Base-by-base conservation (phyloP, 2,797 vertebrate species). In the Cichlasoma orientale region DNA sequence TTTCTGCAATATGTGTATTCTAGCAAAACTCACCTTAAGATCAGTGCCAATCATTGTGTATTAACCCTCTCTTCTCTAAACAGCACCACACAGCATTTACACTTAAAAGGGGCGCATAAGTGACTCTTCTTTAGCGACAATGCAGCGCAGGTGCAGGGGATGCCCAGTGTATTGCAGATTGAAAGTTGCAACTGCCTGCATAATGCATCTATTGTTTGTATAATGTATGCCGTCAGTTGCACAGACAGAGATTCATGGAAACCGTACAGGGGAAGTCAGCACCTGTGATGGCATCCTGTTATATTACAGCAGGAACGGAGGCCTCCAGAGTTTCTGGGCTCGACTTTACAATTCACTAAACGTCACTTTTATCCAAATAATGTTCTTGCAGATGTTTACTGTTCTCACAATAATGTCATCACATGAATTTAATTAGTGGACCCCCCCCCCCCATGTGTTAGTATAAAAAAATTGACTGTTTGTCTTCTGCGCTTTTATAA, bases 151-250 rank as follows among this genome's bases (percentile, higher is more conserved):
- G 87, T 90, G 91, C 78, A 69, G 77, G 18, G 8, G 25, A 52
- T 21, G 3, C 47, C 58, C 70, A 25, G 83, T 85, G 78, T 88
- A 83, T 86, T 90, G 88, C 83, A 84, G 76, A 80, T 59, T 56
- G 16, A 78, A 56, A 53, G 13, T 59, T n/a, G 52, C 77, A 16
- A 44, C 56, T 21, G 78, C 59, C 75, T 71, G 56, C 74, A 21
- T 89, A 70, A 92, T 80, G 72, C 4, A 44, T 75, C 82, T 59
- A 82, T 90, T 91, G 90, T 90, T 38, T 63, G 27, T 5, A 1
- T 82, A 68, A 87, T 56, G 86, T 52, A 73, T 18, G 77, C 71
- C 56, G 27, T 74, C 70, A 50, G 61, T 47, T 47, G 41, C 61
- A 56, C 56, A 74, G 58, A 82, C 73, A 66, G 2, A 85, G 68